Evolutionary conservation across 2,888 invertebrate genomes (phyloP), one percentile per base, ranked within the genome.

Genomic region (Thymelicus lineola): DNA sequence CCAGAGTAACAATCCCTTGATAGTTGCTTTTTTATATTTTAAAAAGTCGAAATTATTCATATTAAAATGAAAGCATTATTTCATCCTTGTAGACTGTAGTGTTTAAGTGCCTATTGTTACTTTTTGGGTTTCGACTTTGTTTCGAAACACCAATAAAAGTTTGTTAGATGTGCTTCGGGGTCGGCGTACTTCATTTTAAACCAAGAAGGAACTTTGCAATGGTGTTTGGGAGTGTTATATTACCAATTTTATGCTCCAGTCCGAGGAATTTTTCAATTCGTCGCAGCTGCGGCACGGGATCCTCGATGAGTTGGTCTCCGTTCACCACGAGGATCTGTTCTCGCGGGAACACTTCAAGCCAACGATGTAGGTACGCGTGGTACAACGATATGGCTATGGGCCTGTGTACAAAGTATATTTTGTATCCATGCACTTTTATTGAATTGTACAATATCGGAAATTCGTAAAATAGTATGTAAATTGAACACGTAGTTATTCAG

Each of bases 281-380:
- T 78, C 97, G 96, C 63, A 99, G 90, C 87, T 98, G 98, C 0
- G 97, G 96, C 65, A 98, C 96, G 0, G 98, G 98, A 84, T 98
- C 97, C 80, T 97, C 97, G 80, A 98, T 97, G 73, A 99, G 95
- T 76, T 96, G 95, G 89, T 99, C 98, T 3, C 99, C 99, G 87
- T 99, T 98, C 61, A 99, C 98, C 67, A 99, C 96, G 80, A 99
- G 96, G 78, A 99, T 96, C 85, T 99, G 98, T 66, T 97, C 96
- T 63, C 97, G 95, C 0, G 98, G 96, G 93, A 99, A 99, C 76
- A 97, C 97, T 88, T 98, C 97, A 73, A 99, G 94, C 99, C 99
- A 99, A 64, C 95, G 95, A 77, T 97, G 96, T 81, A 99, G 95
- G 91, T 98, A 98, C 75, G 97, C 95, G 88, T 97, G 97, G 90